A percentile compares a stretch with the other conserved stretches of the same genome.
Conservation (phyloP, 1,140 invertebrate genomes). For the Lepidurus arcticus region DNA sequence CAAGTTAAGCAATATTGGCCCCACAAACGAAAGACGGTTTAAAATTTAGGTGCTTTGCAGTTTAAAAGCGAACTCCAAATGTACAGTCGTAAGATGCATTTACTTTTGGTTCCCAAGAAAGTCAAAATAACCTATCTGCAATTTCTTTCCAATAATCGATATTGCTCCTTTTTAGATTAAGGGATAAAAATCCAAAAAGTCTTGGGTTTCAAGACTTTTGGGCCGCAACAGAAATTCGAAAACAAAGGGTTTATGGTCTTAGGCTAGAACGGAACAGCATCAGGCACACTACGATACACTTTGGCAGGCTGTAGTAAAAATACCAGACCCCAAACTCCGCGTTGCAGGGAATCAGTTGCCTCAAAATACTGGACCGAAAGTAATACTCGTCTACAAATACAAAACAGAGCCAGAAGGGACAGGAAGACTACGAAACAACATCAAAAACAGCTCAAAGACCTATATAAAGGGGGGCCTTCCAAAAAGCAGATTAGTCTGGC, state of each 20-base stretch:
- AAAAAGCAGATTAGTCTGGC: neutral
- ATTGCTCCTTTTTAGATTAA: no score
- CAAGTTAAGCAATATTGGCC: neutral
- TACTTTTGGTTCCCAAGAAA: no score
- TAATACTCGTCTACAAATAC: neutral
- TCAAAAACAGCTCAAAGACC: neutral
- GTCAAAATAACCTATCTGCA: no score
- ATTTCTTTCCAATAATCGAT: no score
- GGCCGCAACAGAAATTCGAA: neutral
- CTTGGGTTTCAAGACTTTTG: neutral
- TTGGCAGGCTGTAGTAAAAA: neutral
- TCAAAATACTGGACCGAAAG: neutral
- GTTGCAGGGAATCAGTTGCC: conserved; percentile 1
- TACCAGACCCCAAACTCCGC: neutral
- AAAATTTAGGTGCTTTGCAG: no score
- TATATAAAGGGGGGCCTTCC: neutral
- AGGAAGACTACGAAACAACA: neutral
- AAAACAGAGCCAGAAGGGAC: neutral
- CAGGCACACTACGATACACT: neutral
- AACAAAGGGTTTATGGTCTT: neutral
- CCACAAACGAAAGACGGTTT: no score
- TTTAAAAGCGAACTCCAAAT: no score
- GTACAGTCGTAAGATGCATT: no score
- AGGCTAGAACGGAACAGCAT: neutral
- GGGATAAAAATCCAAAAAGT: no score